phyloP scores from a whole-genome alignment of 2,888 invertebrate species.

The Thereva unica region DNA sequence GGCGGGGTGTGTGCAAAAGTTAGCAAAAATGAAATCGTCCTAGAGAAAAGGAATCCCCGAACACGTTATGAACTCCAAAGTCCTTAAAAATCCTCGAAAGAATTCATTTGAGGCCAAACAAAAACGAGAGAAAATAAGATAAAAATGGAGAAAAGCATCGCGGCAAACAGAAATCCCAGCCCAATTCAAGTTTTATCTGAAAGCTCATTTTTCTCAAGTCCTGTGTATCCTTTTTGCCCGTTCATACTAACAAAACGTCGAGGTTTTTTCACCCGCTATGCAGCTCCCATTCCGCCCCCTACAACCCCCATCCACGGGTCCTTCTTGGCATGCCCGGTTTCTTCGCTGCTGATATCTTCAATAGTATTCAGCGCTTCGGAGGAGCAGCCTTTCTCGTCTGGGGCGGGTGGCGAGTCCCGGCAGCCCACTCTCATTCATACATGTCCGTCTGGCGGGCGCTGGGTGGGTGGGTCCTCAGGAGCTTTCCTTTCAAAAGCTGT shows the following conservation, averaged over 20 bases:
- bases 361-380: neutral
- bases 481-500: neutral
- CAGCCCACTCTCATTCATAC: slow-evolving; percentile 1
- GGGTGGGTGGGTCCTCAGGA: neutral
- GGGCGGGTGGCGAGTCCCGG: neutral
- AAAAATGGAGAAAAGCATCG: neutral
- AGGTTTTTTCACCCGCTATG: neutral
- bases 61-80: too few relatives aligned
- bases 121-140: slow-evolving; percentile 1
- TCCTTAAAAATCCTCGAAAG: neutral
- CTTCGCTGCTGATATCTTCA: neutral
- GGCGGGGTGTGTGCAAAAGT: too few relatives aligned
- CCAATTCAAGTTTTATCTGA: slow-evolving; percentile 34
- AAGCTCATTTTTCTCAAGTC: slow-evolving; percentile 30
- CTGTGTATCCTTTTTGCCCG: slow-evolving; percentile 9
- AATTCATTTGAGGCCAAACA: neutral
- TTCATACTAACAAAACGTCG: neutral
- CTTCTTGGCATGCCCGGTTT: neutral
- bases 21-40: too few relatives aligned
- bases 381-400: too few relatives aligned
- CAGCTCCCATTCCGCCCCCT: neutral
- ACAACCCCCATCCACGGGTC: neutral
- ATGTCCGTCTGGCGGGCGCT: neutral
- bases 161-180: slow-evolving; percentile 22
- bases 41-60: too few relatives aligned